Conservation (phyloP, 2,113 vertebrate species). For the Eublepharis macularius region DNA sequence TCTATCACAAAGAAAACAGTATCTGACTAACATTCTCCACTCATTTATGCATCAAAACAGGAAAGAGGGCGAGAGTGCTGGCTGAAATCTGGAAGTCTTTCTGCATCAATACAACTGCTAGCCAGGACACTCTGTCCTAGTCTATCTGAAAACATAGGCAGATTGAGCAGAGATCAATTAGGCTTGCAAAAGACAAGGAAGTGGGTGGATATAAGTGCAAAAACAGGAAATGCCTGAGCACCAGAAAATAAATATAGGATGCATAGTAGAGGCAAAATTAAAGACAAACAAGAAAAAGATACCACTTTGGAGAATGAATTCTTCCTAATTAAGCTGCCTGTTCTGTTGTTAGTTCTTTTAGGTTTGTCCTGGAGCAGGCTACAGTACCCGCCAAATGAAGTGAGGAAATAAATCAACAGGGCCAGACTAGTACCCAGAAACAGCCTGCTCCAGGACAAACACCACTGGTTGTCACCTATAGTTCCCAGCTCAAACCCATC, state of each 20-base stretch:
- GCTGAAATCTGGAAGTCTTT: slow-evolving; percentile 39
- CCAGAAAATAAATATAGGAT: background rate
- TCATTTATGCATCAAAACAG: slow-evolving; percentile 42
- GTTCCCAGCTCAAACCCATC: no score
- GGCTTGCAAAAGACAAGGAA: slow-evolving; percentile 13
- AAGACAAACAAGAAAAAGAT: background rate
- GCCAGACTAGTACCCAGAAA: no score
- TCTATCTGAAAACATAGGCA: background rate
- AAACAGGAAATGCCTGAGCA: slow-evolving; percentile 8
- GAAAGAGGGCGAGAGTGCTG: slow-evolving; percentile 27
- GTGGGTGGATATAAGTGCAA: slow-evolving; percentile 29
- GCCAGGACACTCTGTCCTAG: background rate
- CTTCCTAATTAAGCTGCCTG: background rate
- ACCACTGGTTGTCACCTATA: no score
- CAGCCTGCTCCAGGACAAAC: no score
- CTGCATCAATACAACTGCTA: slow-evolving; percentile 33
- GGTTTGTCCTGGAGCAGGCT: no score
- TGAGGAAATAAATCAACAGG: no score
- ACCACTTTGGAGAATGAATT: background rate
- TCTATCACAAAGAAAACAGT: background rate
- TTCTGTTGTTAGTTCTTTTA: no score
- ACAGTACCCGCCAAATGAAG: no score
- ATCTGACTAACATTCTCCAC: slow-evolving; percentile 38
- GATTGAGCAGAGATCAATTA: slow-evolving; percentile 24
- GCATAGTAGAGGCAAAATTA: slow-evolving; percentile 17